Conservation (phyloP, 2,888 invertebrate genomes). For the Theretra japonica region DNA sequence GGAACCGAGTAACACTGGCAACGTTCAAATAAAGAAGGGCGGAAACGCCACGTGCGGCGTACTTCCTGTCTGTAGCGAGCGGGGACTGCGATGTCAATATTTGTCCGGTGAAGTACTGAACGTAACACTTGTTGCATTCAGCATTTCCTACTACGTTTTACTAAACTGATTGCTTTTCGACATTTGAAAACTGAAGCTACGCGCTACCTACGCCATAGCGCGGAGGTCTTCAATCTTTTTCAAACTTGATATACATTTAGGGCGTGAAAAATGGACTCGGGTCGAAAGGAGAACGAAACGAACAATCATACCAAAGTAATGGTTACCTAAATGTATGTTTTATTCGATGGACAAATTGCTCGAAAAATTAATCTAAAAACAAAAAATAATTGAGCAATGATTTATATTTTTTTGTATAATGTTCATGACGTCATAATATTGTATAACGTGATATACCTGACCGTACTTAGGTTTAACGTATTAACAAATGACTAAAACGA, state of each 20-base stretch:
- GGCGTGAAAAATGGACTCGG: too few relatives aligned
- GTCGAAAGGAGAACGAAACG: too few relatives aligned
- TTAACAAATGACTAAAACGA: not conserved
- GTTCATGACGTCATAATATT: too few relatives aligned
- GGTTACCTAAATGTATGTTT: too few relatives aligned
- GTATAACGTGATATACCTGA: too few relatives aligned
- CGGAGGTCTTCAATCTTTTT: too few relatives aligned
- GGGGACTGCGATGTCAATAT: constrained; percentile 43
- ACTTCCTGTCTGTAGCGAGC: constrained; percentile 48
- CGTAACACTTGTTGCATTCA: constrained; percentile 39
- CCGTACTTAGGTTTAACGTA: not conserved
- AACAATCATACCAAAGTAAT: too few relatives aligned
- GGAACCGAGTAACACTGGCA: constrained; percentile 38
- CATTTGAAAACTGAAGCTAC: not conserved
- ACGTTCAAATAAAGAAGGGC: constrained; percentile 35
- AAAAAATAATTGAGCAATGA: too few relatives aligned
- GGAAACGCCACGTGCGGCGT: constrained; percentile 46
- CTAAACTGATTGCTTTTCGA: constrained; percentile 24
- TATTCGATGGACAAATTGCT: too few relatives aligned
- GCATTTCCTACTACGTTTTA: constrained; percentile 17
- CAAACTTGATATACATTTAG: too few relatives aligned
- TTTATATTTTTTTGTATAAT: too few relatives aligned
- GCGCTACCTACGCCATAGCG: not conserved
- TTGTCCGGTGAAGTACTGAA: constrained; percentile 35
- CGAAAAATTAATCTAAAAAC: too few relatives aligned